Evolutionary conservation across 1,140 invertebrate species (phyloP).

Genomic region (Diorhabda sublineata): DNA sequence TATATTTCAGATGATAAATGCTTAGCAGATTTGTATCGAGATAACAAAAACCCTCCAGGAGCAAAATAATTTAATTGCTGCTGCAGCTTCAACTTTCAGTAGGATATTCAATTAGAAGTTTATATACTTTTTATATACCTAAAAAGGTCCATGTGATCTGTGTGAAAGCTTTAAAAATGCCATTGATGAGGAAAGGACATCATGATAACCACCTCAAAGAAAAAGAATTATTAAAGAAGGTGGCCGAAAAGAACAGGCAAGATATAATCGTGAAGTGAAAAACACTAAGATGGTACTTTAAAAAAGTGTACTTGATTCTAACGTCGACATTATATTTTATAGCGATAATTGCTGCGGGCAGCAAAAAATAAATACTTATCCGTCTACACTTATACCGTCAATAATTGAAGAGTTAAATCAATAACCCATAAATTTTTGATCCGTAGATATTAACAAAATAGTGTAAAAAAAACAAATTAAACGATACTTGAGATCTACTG

Average conservation of each 20-base stretch:
- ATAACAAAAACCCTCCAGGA: constrained; percentile 25
- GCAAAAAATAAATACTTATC: no score
- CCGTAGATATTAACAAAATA: neutral
- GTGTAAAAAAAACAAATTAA: neutral
- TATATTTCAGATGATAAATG: constrained; percentile 23
- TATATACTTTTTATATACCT: constrained; percentile 31
- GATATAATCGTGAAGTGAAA: constrained; percentile 23
- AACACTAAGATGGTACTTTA: constrained; percentile 21
- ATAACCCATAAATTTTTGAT: neutral
- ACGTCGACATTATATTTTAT: constrained; percentile 43
- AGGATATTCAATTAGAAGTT: constrained; percentile 34
- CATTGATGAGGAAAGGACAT: neutral
- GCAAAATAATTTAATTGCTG: constrained; percentile 19
- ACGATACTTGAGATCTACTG: constrained; percentile 16
- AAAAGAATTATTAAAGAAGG: neutral
- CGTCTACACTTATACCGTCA: neutral
- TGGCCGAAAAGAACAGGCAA: neutral
- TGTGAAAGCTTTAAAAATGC: constrained; percentile 40
- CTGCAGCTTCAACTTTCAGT: constrained; percentile 12
- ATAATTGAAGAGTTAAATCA: neutral
- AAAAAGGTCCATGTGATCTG: constrained; percentile 45
- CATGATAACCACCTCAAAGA: neutral
- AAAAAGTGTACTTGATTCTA: neutral
- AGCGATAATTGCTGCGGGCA: constrained; percentile 38
- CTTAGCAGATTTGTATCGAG: constrained; percentile 31